Evolutionary conservation across 2,797 vertebrate genomes (phyloP), one percentile per base, ranked within the genome.

Genomic region (Labroides dimidiatus): DNA sequence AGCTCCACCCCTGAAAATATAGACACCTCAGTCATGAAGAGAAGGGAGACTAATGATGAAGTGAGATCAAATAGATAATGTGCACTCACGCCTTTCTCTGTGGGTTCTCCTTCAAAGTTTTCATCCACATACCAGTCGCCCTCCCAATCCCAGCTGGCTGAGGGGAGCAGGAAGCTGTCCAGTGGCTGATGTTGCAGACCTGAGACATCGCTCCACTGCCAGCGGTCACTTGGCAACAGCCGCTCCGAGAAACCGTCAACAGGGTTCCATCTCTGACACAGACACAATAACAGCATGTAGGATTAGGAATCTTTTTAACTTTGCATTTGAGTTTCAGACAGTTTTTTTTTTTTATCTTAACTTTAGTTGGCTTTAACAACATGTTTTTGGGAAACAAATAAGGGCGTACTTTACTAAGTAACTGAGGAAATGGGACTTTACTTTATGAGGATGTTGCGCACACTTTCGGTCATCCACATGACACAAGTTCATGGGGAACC

Each of bases 81-180:
- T 10, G 54, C 42, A 93, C 95, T 94, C 91, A 97, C 98, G 92
- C 87, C 96, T 95, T 96, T 98, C 85, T 98, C 97, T 17, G 97
- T 98, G 90, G 95, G 95, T 51, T 99, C 97, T 69, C 97, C 98
- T 80, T 95, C 96, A 80, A 97, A 96, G 91, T 97, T 99, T 88
- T 98, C 96, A 84, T 99, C 97, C 86, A 95, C 91, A 47, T 96
- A 95, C 98, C 98, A 99, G 92, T 97, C 96, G 0, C 93, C 95
- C 72, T 99, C 98, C 98, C 98, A 99, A 81, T 98, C 96, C 98
- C 98, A 99, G 90, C 95, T 95, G 17, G 86, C 87, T 0, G 97
- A 99, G 20, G 96, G 95, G 55, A 98, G 94, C 8, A 45, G 87
- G 87, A 97, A 97, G 77, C 90, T 82, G 59, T 95, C 93, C 47